Evolutionary conservation across 2,113 vertebrate species (phyloP).

Genomic region (Circaetus cinerascens): DNA sequence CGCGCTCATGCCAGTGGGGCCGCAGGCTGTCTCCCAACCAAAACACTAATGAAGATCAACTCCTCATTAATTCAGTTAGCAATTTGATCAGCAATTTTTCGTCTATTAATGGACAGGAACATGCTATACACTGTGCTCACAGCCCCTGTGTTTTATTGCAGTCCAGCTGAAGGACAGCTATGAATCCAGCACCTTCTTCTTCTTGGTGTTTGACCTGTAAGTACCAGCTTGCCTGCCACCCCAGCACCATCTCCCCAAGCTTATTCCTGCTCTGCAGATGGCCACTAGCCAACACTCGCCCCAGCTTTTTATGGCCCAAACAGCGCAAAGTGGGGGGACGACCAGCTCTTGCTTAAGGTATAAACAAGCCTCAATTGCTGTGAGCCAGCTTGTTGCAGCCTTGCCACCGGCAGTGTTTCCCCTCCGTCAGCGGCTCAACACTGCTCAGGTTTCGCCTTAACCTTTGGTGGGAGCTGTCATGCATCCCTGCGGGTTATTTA

Average conservation of each 20-base stretch:
- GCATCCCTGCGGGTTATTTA: slow-evolving; percentile 17
- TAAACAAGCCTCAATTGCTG: background rate
- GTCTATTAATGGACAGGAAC: background rate
- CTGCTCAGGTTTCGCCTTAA: slow-evolving; percentile 67
- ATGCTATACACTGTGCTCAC: background rate
- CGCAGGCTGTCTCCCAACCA: background rate
- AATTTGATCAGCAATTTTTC: background rate
- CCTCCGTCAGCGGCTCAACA: background rate
- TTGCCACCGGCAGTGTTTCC: background rate
- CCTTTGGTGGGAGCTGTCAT: slow-evolving; percentile 48
- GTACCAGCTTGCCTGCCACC: slow-evolving; percentile 54
- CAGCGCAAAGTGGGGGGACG: background rate
- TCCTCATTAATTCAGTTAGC: background rate
- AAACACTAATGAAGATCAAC: background rate
- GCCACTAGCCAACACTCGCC: background rate
- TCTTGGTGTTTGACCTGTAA: slow-evolving; percentile 97
- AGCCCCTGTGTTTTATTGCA: slow-evolving; percentile 68
- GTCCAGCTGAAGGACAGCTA: slow-evolving; percentile 96
- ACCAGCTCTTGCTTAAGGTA: background rate
- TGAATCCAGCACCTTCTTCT: slow-evolving; percentile 93
- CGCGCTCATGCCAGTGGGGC: rapidly evolving
- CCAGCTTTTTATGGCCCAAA: background rate
- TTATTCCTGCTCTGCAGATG: background rate
- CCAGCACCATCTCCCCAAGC: background rate
- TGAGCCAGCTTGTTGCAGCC: background rate